Percentiles rank a stretch among this genome's conserved stretches.
Evolutionary conservation across 2,113 vertebrate species (phyloP).

Genomic region (Nesoenas mayeri): DNA sequence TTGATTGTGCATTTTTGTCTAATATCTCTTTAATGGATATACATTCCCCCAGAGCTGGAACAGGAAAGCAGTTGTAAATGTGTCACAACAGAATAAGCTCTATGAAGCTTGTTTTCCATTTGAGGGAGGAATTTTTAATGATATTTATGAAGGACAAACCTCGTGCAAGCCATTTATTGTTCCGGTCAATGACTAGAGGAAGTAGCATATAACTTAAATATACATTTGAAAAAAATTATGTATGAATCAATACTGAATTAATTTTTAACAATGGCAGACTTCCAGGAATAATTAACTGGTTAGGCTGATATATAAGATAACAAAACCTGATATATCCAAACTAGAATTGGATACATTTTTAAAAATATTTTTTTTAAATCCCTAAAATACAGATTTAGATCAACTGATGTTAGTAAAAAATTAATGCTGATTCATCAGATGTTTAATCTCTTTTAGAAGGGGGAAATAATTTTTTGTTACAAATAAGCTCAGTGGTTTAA

Average conservation of each 20-base stretch:
- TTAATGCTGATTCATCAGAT: neutral
- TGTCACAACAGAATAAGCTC: neutral
- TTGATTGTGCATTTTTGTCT: neutral
- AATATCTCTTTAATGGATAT: constrained; percentile 10
- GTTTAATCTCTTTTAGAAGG: neutral
- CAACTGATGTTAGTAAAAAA: neutral
- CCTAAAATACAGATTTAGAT: neutral
- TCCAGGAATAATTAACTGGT: neutral
- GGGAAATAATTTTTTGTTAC: neutral
- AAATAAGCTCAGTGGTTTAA: neutral
- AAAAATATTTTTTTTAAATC: neutral
- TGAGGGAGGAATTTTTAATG: constrained; percentile 17
- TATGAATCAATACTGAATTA: neutral
- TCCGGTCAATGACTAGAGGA: neutral
- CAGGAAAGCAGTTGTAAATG: neutral
- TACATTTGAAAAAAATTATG: neutral
- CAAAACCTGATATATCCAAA: neutral
- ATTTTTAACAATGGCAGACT: constrained; percentile 10
- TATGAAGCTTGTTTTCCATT: neutral
- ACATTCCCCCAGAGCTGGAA: neutral
- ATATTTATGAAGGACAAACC: constrained; percentile 10
- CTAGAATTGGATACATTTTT: neutral
- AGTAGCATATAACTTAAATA: neutral
- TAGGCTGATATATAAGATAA: neutral
- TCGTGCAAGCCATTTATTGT: neutral